These are phyloP conservation scores for Apaloderma vittatum DNA, from an alignment of 2,113 vertebrate genomes.

Conservation along the genomic window DNA sequence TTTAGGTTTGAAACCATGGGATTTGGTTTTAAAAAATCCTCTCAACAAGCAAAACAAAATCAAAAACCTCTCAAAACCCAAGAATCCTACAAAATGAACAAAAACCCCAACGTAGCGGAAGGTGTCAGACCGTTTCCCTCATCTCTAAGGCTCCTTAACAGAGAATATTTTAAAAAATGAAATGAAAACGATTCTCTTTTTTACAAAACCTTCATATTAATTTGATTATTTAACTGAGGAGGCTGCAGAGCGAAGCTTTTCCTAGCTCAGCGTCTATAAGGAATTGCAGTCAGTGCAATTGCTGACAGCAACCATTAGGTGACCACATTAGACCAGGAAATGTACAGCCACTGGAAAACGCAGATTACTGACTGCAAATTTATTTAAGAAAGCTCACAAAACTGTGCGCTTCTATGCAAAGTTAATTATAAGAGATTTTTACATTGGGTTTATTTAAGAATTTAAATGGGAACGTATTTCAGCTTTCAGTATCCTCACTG, in stretches of 20 bases:
- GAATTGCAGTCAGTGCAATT: conserved; percentile 50
- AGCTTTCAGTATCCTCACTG: neutral
- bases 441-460: neutral
- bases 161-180: neutral
- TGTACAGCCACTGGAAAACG: neutral
- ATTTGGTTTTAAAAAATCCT: neutral
- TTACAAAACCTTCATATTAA: neutral
- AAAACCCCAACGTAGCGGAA: rapidly evolving
- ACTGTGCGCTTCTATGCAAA: neutral
- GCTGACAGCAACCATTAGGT: conserved; percentile 70
- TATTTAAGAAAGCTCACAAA: neutral
- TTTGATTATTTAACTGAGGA: neutral
- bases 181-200: rapidly evolving
- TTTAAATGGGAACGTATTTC: neutral
- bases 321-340: conserved; percentile 79
- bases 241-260: neutral
- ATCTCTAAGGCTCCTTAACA: neutral
- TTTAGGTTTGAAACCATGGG: neutral
- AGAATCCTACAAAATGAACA: neutral
- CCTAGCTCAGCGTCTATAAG: neutral
- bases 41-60: neutral
- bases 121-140: neutral
- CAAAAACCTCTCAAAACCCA: neutral
- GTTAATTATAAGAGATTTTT: neutral
- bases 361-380: neutral